Evolutionary conservation across 2,797 vertebrate species (phyloP).

Genomic region (Spondyliosoma cantharus): DNA sequence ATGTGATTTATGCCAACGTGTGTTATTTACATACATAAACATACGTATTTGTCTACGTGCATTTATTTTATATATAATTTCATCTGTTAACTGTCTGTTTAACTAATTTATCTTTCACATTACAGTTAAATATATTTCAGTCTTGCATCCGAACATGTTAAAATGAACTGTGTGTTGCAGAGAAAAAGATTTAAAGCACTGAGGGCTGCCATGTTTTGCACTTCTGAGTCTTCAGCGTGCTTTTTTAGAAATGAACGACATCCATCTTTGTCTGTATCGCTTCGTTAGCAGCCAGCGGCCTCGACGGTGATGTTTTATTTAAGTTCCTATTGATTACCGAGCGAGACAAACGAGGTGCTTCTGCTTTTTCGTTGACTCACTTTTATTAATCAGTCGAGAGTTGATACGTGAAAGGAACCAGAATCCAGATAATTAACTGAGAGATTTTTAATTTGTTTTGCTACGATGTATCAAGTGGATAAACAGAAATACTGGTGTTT

Average conservation of each 20-base stretch:
- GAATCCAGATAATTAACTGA: conserved; percentile 3
- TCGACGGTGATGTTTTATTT: conserved; percentile 30
- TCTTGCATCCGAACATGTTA: neutral
- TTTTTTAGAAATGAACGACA: conserved; percentile 56
- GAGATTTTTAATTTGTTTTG: conserved; percentile 6
- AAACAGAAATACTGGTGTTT: neutral
- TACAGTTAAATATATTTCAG: neutral
- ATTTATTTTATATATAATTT: too few relatives aligned
- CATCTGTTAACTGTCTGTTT: neutral
- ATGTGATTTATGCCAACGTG: too few relatives aligned
- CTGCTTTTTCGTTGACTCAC: conserved; percentile 18
- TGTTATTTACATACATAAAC: too few relatives aligned
- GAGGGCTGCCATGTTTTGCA: conserved; percentile 4
- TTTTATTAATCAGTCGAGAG: conserved; percentile 11
- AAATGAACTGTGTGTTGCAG: neutral
- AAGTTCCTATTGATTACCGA: conserved; percentile 31
- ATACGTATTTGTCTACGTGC: too few relatives aligned
- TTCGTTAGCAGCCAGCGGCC: neutral
- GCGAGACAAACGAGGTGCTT: conserved; percentile 32
- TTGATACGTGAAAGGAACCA: neutral
- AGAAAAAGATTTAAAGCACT: neutral
- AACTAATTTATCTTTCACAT: neutral
- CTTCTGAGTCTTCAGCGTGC: conserved; percentile 26
- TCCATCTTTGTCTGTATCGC: conserved; percentile 43
- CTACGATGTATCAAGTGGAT: neutral